Evolutionary conservation across 2,797 vertebrate species (phyloP).

Genomic region (Poecilia wingei): DNA sequence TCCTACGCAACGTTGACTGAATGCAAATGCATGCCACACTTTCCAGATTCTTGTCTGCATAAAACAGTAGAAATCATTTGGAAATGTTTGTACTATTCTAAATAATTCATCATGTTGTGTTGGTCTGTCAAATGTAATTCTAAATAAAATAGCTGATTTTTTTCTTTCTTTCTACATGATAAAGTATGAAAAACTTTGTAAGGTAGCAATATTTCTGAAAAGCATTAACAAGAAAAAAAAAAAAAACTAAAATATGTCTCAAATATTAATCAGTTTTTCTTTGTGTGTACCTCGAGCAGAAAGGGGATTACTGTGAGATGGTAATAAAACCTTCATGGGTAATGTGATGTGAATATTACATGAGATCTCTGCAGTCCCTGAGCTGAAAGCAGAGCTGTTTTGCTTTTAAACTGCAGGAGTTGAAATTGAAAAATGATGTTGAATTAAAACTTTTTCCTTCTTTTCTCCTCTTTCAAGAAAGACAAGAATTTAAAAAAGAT

Average conservation of each 20-base stretch:
- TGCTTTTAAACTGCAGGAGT: neutral
- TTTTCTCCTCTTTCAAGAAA: neutral
- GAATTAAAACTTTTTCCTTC: neutral
- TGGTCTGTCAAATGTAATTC: neutral
- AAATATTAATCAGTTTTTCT: constrained; percentile 15
- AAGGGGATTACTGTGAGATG: constrained; percentile 37
- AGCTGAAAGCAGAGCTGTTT: neutral
- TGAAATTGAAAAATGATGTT: neutral
- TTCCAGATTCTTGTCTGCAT: neutral
- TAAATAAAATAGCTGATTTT: neutral
- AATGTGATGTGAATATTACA: constrained; percentile 38
- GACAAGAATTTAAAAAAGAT: neutral
- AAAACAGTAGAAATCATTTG: neutral
- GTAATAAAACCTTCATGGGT: constrained; percentile 37
- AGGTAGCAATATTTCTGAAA: neutral
- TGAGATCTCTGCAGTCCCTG: constrained; percentile 20
- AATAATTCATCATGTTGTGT: neutral
- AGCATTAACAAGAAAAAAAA: neutral
- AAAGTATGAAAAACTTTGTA: neutral
- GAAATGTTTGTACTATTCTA: neutral
- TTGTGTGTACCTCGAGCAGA: constrained; percentile 23
- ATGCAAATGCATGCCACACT: neutral
- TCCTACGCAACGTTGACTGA: neutral
- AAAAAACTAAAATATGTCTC: neutral
- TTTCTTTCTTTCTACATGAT: neutral